These are phyloP conservation scores for Ephydatia muelleri DNA, from an alignment of 37 sponge, comb jelly and placozoan genomes.

Conservation along the genomic window DNA sequence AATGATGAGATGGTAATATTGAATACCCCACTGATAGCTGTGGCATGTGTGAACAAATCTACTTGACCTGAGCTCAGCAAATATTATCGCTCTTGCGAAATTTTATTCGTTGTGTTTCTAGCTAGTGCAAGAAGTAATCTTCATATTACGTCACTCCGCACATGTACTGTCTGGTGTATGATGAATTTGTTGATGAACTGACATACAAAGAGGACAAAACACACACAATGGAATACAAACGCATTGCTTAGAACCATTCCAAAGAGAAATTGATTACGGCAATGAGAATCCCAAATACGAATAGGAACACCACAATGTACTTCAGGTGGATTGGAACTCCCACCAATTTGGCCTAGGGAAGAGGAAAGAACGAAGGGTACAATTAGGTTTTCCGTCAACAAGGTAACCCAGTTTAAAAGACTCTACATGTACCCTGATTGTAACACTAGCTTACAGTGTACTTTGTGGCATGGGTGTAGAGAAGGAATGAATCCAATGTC, in stretches of 20 bases:
- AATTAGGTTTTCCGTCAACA: too few relatives aligned
- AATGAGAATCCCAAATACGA: constrained; percentile 11
- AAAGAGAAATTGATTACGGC: not conserved
- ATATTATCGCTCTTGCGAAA: too few relatives aligned
- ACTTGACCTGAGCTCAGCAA: not conserved
- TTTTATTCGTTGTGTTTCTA: too few relatives aligned
- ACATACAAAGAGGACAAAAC: not conserved
- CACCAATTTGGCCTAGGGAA: constrained; percentile 64
- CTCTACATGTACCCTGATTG: not conserved
- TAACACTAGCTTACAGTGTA: constrained; percentile 41
- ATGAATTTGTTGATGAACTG: not conserved
- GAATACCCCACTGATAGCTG: not conserved
- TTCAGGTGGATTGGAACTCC: constrained; percentile 68
- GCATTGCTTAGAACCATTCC: not conserved
- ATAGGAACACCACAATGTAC: constrained; percentile 40
- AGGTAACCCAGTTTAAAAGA: too few relatives aligned
- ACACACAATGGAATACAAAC: not conserved
- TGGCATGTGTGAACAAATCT: not conserved
- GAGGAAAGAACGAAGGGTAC: not conserved
- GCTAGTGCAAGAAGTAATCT: too few relatives aligned
- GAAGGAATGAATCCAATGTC: constrained; percentile 73
- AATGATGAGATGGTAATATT: not conserved
- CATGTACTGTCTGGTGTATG: too few relatives aligned
- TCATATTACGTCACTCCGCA: too few relatives aligned
- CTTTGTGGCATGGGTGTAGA: constrained; percentile 41